Evolutionary conservation across 2,888 invertebrate genomes (phyloP).

Genomic region (Ophion costatus): DNA sequence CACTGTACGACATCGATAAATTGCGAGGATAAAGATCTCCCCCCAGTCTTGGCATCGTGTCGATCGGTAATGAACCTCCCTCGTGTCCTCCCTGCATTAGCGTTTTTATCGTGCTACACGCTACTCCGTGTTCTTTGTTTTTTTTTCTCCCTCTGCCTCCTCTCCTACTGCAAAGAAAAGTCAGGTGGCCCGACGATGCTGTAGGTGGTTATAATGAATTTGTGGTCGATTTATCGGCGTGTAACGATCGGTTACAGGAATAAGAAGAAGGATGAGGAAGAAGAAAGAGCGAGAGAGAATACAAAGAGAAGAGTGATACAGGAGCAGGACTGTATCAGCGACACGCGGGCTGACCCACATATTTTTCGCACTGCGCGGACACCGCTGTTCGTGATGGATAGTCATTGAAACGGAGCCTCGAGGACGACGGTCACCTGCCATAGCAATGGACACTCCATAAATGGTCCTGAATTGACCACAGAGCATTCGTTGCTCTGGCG

Average conservation of each 20-base stretch:
- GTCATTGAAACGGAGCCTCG: constrained; percentile 70
- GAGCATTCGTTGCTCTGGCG: constrained; percentile 16
- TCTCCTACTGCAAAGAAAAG: constrained; percentile 29
- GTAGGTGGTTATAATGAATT: constrained; percentile 62
- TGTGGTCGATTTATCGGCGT: constrained; percentile 60
- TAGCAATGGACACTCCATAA: constrained; percentile 74
- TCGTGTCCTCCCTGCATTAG: constrained; percentile 12
- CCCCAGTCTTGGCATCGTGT: constrained; percentile 42
- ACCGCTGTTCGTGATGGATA: constrained; percentile 70
- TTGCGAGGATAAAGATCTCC: constrained; percentile 48
- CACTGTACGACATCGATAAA: constrained; percentile 45
- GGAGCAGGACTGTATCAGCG: constrained; percentile 19
- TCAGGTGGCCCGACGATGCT: constrained; percentile 57
- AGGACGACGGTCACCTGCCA: constrained; percentile 73
- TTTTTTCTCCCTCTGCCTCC: not conserved
- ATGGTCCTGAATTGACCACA: constrained; percentile 63
- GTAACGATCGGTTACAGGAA: constrained; percentile 50
- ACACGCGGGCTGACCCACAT: constrained; percentile 71
- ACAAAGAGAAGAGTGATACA: constrained; percentile 25
- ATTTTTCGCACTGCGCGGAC: constrained; percentile 65
- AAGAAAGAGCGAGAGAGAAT: constrained; percentile 14
- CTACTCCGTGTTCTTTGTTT: constrained; percentile 20
- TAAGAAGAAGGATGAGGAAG: constrained; percentile 16
- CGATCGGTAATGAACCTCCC: constrained; percentile 54
- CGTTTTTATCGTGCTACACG: constrained; percentile 19